Evolutionary conservation across 1,140 invertebrate genomes (phyloP).

Genomic region (Mylabris phalerata): DNA sequence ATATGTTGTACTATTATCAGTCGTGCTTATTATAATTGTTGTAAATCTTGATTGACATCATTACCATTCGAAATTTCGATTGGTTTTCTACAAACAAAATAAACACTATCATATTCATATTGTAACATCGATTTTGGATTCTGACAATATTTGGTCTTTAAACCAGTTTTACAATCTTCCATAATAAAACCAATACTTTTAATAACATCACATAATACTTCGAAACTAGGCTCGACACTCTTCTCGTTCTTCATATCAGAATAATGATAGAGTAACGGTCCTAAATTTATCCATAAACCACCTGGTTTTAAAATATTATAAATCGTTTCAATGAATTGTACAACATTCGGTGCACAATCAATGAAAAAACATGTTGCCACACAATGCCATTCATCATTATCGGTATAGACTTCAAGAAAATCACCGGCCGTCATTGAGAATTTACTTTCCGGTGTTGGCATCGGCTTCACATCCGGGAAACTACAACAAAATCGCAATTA

Average conservation of each 20-base stretch:
- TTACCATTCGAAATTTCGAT: slow-evolving; percentile 11
- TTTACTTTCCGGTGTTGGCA: slow-evolving; percentile 55
- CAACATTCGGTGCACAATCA: slow-evolving; percentile 94
- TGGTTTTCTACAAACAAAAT: slow-evolving; percentile 80
- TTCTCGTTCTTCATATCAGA: slow-evolving; percentile 76
- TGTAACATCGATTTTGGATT: slow-evolving; percentile 91
- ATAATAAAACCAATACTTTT: slow-evolving; percentile 80
- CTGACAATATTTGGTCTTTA: slow-evolving; percentile 84
- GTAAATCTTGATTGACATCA: no score
- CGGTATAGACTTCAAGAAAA: slow-evolving; percentile 68
- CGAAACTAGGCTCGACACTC: slow-evolving; percentile 92
- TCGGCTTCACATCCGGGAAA: slow-evolving; percentile 89
- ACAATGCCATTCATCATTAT: slow-evolving; percentile 76
- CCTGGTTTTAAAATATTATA: slow-evolving; percentile 85
- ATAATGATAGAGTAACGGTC: slow-evolving; percentile 92
- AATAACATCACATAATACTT: slow-evolving; percentile 77
- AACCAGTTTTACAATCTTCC: slow-evolving; percentile 61
- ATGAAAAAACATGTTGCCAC: slow-evolving; percentile 97
- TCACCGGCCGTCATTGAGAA: slow-evolving; percentile 97
- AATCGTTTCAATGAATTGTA: slow-evolving; percentile 92
- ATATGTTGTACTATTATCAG: no score
- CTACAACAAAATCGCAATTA: slow-evolving; percentile 8
- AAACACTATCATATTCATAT: slow-evolving; percentile 83
- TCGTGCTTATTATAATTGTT: no score
- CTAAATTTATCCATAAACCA: slow-evolving; percentile 84